Evolutionary conservation across 2,113 vertebrate genomes (phyloP), one percentile per base, ranked within the genome.

Genomic region (Anarrhichthys ocellatus): DNA sequence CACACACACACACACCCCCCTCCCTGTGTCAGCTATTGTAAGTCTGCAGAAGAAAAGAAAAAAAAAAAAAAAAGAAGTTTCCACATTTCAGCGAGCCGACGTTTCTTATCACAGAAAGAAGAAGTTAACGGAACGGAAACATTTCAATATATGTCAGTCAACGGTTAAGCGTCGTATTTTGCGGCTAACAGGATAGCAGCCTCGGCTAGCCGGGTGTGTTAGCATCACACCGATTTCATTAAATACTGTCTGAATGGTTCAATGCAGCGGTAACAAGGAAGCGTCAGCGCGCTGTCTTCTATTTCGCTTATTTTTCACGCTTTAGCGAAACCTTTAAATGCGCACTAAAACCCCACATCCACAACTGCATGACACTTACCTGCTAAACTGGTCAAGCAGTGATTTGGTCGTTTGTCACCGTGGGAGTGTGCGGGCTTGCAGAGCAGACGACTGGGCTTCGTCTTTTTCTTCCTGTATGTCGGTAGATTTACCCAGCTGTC

Each of bases 401-500:
- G 91, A 85, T 92, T 94, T 34, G 58, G 69, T 91, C 64, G 70
- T 73, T 54, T 61, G 3, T 68, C 27, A 34, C 79, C 27, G 87
- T 40, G 67, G 50, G 79, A 67, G 69, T 62, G 75, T 73, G 73
- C 78, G 69, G 38, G 32, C 18, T 44, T 13, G 24, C 74, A 20
- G 5, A 54, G 74, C 56, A 85, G 4, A 44, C 71, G 59, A 85
- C 81, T 69, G 65, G 15, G 81, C 87, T 81, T 85, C 81, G 87
- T 69, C 78, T 81, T 89, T 85, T 91, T 93, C 95, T 94, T 92
- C 90, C 90, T 92, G 90, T 34, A 92, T 91, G 89, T 92, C 54
- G 61, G 73, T 67, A 59, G 68, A 34, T 88, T 91, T 94, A 93
- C 95, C 95, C 95, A 92, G 91, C 90, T 72, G 83, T 73, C 94